Evolutionary conservation across 2,797 vertebrate genomes (phyloP), one percentile per base, ranked within the genome.

Genomic region (Pseudotriccus pelzelni): DNA sequence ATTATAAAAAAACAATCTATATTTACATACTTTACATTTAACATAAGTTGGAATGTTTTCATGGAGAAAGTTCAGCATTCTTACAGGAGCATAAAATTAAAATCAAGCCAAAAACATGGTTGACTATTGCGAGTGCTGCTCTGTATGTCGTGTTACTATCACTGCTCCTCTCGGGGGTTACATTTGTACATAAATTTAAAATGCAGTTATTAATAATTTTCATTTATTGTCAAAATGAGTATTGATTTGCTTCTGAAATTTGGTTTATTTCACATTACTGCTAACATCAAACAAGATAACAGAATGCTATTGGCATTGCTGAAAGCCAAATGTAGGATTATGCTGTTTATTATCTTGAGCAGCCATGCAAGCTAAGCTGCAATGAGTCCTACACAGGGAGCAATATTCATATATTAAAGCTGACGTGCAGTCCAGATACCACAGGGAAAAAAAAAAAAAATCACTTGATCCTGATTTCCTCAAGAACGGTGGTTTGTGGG

Each of bases 301-400:
- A 93, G 77, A 39, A 84, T 92, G 87, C 67, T 90, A 18, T 24
- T 69, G 70, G 77, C 55, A 7, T 82, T 92, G 75, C 83, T 94
- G 88, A 90, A 96, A 95, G 78, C 64, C 64, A 92, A 84, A 85
- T 66, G 37, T 53, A 70, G 77, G 92, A 92, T 92, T 96, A 94
- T 89, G 77, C 24, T 20, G 14, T 75, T 93, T 95, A 92, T 75
- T 94, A 87, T 93, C 88, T 94, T 90, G 63, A 84, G 77, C 80
- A 96, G 77, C 80, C 94, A 89, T 82, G 93, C 91, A 87, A 87
- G 74, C 76, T 84, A 87, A 91, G 80, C 46, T 95, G 73, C 85
- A 84, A 22, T 43, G 36, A 86, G 43, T 84, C 74, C 37, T 92
- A 70, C 41, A 79, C 23, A 90, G 28, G 17, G 34, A 74, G 34